phyloP scores from a whole-genome alignment of 2,888 invertebrate species.

The Actias luna region DNA sequence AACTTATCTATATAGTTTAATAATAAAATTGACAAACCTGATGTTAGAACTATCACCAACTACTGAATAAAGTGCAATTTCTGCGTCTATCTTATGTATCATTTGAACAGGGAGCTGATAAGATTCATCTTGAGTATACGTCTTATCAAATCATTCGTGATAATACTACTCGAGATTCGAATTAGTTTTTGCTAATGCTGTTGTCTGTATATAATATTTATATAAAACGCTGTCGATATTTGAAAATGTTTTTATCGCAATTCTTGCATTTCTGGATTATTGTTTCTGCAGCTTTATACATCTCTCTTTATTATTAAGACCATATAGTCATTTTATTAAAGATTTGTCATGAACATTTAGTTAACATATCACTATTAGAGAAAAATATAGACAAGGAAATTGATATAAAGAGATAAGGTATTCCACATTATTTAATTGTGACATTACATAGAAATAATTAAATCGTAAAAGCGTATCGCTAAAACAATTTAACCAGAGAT shows the following conservation, averaged over 20 bases:
- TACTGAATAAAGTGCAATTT: slow-evolving; percentile 39
- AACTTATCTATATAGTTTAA: neutral
- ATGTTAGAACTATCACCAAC: slow-evolving; percentile 41
- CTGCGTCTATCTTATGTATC: slow-evolving; percentile 34
- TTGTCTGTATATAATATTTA: neutral
- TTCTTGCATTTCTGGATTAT: neutral
- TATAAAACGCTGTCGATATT: neutral
- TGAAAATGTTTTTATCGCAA: neutral
- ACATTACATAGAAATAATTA: neutral
- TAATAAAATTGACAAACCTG: slow-evolving; percentile 44
- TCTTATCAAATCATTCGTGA: slow-evolving; percentile 46
- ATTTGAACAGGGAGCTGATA: slow-evolving; percentile 47
- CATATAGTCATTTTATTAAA: neutral
- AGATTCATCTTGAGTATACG: slow-evolving; percentile 59
- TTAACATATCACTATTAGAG: neutral
- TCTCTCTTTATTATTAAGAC: neutral
- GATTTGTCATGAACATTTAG: neutral
- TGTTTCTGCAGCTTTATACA: neutral
- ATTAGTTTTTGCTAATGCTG: slow-evolving; percentile 4
- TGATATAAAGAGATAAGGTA: neutral
- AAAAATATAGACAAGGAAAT: neutral
- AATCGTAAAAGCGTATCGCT: neutral
- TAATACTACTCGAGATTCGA: slow-evolving; percentile 24
- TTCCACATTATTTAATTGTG: neutral
- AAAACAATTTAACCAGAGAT: neutral